These are phyloP conservation scores for Olivierus martensii DNA, from an alignment of 1,140 invertebrate genomes.

Conservation along the genomic window DNA sequence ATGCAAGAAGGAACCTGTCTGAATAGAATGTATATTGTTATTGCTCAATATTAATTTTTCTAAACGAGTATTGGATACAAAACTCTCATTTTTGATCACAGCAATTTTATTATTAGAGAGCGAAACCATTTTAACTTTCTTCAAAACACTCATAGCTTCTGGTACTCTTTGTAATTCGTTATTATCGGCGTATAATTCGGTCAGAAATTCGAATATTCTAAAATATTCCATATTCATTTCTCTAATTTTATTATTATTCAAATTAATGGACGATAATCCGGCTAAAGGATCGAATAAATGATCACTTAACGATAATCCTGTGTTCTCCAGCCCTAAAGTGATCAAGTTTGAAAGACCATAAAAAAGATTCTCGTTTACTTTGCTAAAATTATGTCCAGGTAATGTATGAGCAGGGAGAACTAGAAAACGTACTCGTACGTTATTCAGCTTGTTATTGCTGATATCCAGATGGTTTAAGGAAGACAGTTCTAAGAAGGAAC, in stretches of 20 bases:
- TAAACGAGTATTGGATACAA: too few species aligned
- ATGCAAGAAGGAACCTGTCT: too few species aligned
- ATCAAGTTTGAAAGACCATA: constrained; percentile 10
- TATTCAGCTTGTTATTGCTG: constrained; percentile 48
- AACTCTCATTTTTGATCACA: too few species aligned
- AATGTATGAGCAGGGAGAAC: constrained; percentile 9
- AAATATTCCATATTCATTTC: constrained; percentile 35
- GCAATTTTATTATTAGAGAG: too few species aligned
- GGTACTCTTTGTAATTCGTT: constrained; percentile 26
- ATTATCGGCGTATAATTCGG: not conserved
- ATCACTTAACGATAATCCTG: constrained; percentile 8
- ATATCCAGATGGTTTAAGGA: constrained; percentile 53
- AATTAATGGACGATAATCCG: constrained; percentile 52
- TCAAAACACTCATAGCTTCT: too few species aligned
- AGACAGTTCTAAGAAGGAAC: constrained; percentile 45
- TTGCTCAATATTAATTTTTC: not conserved
- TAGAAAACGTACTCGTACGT: constrained; percentile 13
- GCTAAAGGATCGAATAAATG: constrained; percentile 31
- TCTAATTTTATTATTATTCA: constrained; percentile 50
- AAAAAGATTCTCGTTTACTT: constrained; percentile 22
- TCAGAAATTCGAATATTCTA: constrained; percentile 26
- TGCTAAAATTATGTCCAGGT: constrained; percentile 10
- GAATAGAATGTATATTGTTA: too few species aligned
- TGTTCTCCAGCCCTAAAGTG: constrained; percentile 8
- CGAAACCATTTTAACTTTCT: too few species aligned